Evolutionary conservation across 2,113 vertebrate genomes (phyloP).

Genomic region (Xyrauchen texanus): DNA sequence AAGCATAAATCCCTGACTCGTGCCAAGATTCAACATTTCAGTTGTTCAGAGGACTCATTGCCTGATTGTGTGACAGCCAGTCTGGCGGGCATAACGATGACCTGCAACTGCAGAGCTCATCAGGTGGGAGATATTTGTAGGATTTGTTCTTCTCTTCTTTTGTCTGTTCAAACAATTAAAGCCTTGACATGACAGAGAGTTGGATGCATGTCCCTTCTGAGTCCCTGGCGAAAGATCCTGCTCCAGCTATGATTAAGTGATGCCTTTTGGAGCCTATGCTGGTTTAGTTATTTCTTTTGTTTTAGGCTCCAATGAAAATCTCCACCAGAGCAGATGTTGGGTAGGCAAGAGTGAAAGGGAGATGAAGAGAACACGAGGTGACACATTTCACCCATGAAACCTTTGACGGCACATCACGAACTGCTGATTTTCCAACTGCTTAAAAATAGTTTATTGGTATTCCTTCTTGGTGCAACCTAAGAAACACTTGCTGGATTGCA

Average conservation of each 20-base stretch:
- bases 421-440: constrained; percentile 26
- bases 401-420: constrained; percentile 20
- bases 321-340: constrained; percentile 52
- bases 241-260: constrained; percentile 68
- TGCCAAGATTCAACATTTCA: constrained; percentile 43
- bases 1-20: constrained; percentile 27
- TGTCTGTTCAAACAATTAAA: constrained; percentile 64
- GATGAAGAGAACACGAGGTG: constrained; percentile 9
- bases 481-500: not conserved
- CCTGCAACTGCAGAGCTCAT: constrained; percentile 57
- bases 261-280: constrained; percentile 56
- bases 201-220: constrained; percentile 36
- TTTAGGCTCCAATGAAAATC: constrained; percentile 61
- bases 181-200: constrained; percentile 54
- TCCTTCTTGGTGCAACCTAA: constrained; percentile 17
- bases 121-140: constrained; percentile 38
- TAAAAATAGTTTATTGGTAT: constrained; percentile 29
- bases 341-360: constrained; percentile 16
- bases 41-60: constrained; percentile 7
- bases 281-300: constrained; percentile 58
- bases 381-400: constrained; percentile 21
- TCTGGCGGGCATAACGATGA: not conserved
- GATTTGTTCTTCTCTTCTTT: constrained; percentile 30
- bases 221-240: constrained; percentile 50
- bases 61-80: constrained; percentile 32